These are phyloP conservation scores for Stratiomys singularior DNA, from an alignment of 2,888 invertebrate genomes.

Conservation along the genomic window DNA sequence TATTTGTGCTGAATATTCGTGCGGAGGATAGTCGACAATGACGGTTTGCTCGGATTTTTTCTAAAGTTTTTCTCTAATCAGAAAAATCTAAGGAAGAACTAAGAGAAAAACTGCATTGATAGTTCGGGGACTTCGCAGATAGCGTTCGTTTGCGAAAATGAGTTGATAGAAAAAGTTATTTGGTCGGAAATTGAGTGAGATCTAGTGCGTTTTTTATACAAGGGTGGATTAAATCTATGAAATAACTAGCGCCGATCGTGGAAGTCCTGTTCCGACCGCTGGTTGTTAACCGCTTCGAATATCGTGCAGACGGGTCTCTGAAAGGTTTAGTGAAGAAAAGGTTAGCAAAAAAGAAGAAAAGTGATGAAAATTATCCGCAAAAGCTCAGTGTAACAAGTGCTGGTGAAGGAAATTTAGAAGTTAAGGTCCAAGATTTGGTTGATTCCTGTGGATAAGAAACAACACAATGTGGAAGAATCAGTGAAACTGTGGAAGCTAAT, in stretches of 20 bases:
- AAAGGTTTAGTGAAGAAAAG: background rate
- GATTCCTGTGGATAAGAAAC: conserved; percentile 11
- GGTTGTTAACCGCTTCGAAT: no score
- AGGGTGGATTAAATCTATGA: background rate
- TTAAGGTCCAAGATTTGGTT: no score
- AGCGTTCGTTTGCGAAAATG: background rate
- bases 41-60: conserved; percentile 44
- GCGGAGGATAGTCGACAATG: conserved; percentile 31
- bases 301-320: background rate
- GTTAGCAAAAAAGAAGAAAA: background rate
- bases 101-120: background rate
- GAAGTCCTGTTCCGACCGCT: no score
- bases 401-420: background rate
- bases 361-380: conserved; percentile 10
- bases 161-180: background rate
- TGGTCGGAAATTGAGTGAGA: background rate
- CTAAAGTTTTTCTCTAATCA: conserved; percentile 21
- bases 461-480: background rate
- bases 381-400: background rate
- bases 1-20: conserved; percentile 38
- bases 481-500: background rate
- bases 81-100: background rate
- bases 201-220: background rate
- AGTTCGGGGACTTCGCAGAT: background rate
- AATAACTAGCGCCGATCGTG: no score